phyloP scores from a whole-genome alignment of 2,797 vertebrate species.

The Rachycentron canadum region DNA sequence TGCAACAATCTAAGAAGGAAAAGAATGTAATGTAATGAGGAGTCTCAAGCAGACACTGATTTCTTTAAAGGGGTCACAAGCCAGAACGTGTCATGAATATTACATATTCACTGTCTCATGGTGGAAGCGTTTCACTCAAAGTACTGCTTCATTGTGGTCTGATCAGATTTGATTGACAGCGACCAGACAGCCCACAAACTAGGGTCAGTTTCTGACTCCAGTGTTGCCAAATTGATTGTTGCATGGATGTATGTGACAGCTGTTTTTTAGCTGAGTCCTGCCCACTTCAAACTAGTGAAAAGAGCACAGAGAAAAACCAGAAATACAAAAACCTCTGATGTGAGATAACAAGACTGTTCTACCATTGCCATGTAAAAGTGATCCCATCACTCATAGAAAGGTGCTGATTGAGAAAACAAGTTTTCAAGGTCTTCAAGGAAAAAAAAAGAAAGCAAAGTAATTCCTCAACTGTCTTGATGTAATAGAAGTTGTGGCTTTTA shows the following conservation, averaged over 20 bases:
- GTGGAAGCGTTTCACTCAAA: no score
- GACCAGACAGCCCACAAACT: not conserved
- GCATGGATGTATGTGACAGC: not conserved
- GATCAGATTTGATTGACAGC: not conserved
- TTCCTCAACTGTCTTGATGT: not conserved
- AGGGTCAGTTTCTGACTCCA: not conserved
- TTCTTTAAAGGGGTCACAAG: no score
- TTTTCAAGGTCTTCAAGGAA: not conserved
- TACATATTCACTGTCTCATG: no score
- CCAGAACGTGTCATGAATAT: no score
- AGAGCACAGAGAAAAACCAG: not conserved
- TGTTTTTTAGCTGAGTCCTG: not conserved
- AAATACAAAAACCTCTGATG: not conserved
- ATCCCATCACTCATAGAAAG: not conserved
- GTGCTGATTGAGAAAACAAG: not conserved
- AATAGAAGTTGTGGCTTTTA: not conserved
- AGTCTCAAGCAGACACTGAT: not conserved
- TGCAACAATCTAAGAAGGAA: not conserved
- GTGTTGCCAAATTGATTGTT: not conserved
- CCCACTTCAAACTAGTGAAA: not conserved
- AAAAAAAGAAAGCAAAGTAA: not conserved
- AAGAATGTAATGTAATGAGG: not conserved
- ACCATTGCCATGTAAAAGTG: not conserved
- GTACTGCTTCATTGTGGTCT: not conserved
- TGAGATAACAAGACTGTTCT: not conserved